Percentiles rank a stretch among this genome's conserved stretches.
Evolutionary conservation across 2,888 invertebrate species (phyloP).

Genomic region (Muschampia plurimacula): DNA sequence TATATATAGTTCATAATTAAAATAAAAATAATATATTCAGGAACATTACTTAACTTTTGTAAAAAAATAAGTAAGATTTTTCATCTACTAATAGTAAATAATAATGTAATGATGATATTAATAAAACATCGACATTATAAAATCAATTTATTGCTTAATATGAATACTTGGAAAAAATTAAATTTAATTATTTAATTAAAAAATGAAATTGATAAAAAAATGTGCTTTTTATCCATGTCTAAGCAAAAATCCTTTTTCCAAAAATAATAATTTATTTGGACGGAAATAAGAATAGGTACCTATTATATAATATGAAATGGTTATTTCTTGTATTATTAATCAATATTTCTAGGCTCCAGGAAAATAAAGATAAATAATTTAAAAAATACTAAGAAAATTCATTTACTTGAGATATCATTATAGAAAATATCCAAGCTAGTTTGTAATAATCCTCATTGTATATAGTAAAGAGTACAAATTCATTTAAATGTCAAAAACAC

Average conservation of each 20-base stretch:
- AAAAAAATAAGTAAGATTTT: too few relatives aligned
- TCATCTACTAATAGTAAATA: too few relatives aligned
- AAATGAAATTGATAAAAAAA: neutral
- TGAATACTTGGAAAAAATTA: neutral
- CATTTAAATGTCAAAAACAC: neutral
- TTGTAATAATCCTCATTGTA: too few relatives aligned
- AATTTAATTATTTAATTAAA: neutral
- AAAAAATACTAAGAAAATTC: neutral
- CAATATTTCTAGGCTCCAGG: neutral
- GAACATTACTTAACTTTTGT: too few relatives aligned
- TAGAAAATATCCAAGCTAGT: too few relatives aligned
- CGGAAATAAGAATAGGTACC: constrained; percentile 18
- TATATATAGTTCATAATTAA: too few relatives aligned
- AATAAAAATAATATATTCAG: too few relatives aligned
- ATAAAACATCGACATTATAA: too few relatives aligned
- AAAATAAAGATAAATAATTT: neutral
- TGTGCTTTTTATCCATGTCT: neutral
- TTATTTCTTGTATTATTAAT: neutral
- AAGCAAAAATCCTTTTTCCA: neutral
- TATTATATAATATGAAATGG: neutral
- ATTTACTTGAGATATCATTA: neutral
- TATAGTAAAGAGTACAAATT: neutral
- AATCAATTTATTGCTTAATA: neutral
- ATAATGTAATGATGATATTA: too few relatives aligned
- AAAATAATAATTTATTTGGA: constrained; percentile 20